phyloP scores from a whole-genome alignment of 2,888 invertebrate genomes.

The Axea sp. region DNA sequence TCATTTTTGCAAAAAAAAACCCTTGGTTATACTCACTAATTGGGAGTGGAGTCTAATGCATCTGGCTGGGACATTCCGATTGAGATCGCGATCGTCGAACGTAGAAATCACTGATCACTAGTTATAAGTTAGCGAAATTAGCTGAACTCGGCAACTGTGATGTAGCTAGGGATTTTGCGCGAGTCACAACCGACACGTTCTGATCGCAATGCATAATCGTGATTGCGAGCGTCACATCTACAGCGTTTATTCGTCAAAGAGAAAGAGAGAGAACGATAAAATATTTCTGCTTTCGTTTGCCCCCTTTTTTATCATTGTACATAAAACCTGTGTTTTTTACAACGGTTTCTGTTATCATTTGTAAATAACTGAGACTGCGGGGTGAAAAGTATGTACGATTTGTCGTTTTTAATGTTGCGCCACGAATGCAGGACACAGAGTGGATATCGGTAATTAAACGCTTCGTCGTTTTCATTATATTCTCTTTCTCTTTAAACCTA shows the following conservation, averaged over 20 bases:
- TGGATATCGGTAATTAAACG: conserved; percentile 3
- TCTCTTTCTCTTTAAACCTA: conserved; percentile 20
- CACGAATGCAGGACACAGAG: conserved; percentile 41
- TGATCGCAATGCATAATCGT: conserved; percentile 19
- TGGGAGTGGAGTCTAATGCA: too few relatives aligned
- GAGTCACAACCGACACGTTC: conserved; percentile 23
- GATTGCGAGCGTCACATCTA: conserved; percentile 9
- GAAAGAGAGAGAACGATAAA: conserved; percentile 20
- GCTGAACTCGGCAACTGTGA: conserved; percentile 75
- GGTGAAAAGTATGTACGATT: conserved; percentile 9
- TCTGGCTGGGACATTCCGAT: too few relatives aligned
- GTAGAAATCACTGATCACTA: conserved; percentile 44
- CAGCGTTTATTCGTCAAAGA: conserved; percentile 8
- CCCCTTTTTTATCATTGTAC: conserved; percentile 30
- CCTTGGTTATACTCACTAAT: too few relatives aligned
- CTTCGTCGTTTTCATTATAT: not conserved
- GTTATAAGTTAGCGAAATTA: conserved; percentile 65
- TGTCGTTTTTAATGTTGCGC: conserved; percentile 14
- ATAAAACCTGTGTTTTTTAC: conserved; percentile 34
- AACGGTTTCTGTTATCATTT: conserved; percentile 48
- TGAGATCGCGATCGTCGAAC: conserved; percentile 23
- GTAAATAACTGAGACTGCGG: conserved; percentile 40
- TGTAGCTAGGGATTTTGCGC: conserved; percentile 71
- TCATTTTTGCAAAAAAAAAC: too few relatives aligned
- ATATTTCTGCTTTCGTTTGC: not conserved